phyloP scores from a whole-genome alignment of 2,113 vertebrate genomes.

The Pseudonaja textilis region DNA sequence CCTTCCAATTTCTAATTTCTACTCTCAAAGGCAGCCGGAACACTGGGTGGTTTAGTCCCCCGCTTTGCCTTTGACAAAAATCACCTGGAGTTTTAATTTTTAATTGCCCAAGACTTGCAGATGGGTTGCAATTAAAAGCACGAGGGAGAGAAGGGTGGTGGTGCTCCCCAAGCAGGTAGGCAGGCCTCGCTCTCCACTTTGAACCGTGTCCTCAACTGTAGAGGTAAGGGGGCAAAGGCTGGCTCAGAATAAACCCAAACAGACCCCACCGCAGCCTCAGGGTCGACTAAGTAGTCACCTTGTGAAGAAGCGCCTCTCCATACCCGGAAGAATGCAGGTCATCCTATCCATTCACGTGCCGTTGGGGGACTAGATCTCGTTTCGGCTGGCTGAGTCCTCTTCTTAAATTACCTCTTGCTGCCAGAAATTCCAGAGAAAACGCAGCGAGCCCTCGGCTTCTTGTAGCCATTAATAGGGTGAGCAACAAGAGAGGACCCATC shows the following conservation, averaged over 20 bases:
- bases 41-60: background rate
- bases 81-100: background rate
- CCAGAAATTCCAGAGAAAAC: background rate
- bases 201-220: background rate
- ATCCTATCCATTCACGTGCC: background rate
- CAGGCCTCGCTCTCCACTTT: background rate
- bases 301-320: background rate
- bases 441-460: background rate
- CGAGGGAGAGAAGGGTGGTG: background rate
- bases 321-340: background rate
- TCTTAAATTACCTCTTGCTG: background rate
- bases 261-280: background rate
- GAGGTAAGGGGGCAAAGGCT: background rate
- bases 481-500: background rate
- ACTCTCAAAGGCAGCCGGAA: background rate
- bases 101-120: constrained; percentile 4
- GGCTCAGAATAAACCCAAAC: background rate
- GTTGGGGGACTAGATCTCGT: background rate
- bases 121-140: background rate
- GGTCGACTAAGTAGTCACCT: background rate
- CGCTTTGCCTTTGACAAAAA: background rate
- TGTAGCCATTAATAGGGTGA: background rate
- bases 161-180: background rate
- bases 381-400: background rate
- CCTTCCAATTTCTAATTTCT: background rate